phyloP scores from a whole-genome alignment of 2,797 vertebrate genomes.

The Malacoctenus gilli region DNA sequence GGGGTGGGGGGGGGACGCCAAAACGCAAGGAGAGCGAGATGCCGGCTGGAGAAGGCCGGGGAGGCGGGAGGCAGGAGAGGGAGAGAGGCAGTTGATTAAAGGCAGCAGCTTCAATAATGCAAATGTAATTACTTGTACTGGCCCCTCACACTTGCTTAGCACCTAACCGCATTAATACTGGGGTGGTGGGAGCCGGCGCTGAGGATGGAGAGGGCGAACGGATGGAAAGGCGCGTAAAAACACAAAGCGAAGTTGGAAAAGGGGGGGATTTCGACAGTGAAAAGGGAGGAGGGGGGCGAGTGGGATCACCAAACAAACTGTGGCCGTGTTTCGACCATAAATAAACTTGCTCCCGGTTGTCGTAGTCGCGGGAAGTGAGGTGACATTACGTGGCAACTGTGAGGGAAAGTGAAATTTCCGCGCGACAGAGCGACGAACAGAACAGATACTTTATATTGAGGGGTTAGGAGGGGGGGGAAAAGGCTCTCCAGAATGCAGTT shows the following conservation, averaged over 20 bases:
- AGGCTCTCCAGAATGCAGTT: slow-evolving; percentile 11
- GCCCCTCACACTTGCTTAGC: slow-evolving; percentile 65
- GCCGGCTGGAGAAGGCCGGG: slow-evolving; percentile 10
- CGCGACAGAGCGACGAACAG: too few relatives aligned
- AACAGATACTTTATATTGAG: too few relatives aligned
- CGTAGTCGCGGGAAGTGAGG: neutral
- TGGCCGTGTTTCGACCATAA: neutral
- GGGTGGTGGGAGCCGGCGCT: slow-evolving; percentile 9
- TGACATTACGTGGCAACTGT: neutral
- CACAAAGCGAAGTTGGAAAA: slow-evolving; percentile 5
- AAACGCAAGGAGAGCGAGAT: slow-evolving; percentile 5
- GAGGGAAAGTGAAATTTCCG: too few relatives aligned
- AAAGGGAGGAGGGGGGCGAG: neutral
- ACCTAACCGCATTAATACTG: slow-evolving; percentile 68
- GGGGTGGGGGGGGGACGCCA: neutral
- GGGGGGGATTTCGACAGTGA: slow-evolving; percentile 8
- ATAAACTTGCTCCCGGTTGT: neutral
- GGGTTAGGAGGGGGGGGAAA: neutral
- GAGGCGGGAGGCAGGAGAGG: slow-evolving; percentile 18
- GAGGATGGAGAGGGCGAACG: slow-evolving; percentile 15
- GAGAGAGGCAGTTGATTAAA: slow-evolving; percentile 71
- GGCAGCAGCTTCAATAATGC: slow-evolving; percentile 80
- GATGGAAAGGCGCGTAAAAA: slow-evolving; percentile 16
- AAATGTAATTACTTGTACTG: slow-evolving; percentile 79
- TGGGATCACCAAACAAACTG: neutral